Conservation (phyloP, 92 coral and sea anemone species). For the Heteractis magnifica region DNA sequence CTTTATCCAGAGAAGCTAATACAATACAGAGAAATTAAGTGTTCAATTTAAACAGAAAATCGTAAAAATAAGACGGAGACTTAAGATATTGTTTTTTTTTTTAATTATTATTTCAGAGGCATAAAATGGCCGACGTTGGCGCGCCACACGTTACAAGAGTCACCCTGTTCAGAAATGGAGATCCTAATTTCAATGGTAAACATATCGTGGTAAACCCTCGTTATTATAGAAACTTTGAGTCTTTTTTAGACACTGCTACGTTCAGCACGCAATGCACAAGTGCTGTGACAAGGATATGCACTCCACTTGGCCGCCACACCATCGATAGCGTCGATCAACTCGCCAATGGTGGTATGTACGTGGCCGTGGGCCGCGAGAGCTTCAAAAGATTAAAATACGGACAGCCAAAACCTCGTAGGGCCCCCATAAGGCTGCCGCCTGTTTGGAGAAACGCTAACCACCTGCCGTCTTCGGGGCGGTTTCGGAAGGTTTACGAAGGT, state of each 20-base stretch:
- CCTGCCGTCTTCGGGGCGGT: slow-evolving; percentile 47
- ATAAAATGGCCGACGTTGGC: slow-evolving; percentile 46
- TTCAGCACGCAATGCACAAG: slow-evolving; percentile 30
- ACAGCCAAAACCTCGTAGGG: slow-evolving; percentile 13
- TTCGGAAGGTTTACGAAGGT: slow-evolving; percentile 51
- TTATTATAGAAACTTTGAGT: slow-evolving; percentile 42
- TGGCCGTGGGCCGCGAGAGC: slow-evolving; percentile 48
- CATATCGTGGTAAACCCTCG: slow-evolving; percentile 38
- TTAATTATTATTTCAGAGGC: slow-evolving; percentile 6
- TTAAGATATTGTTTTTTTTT: background rate
- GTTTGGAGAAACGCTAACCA: slow-evolving; percentile 22
- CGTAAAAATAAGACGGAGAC: no score
- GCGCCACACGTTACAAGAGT: slow-evolving; percentile 37
- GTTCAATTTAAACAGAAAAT: background rate
- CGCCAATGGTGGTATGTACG: slow-evolving; percentile 42
- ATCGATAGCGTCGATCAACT: slow-evolving; percentile 40
- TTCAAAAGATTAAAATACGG: slow-evolving; percentile 54
- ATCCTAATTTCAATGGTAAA: slow-evolving; percentile 48
- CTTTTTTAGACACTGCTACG: slow-evolving; percentile 47
- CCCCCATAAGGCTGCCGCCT: slow-evolving; percentile 27
- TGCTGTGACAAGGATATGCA: slow-evolving; percentile 53
- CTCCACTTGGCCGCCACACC: slow-evolving; percentile 42
- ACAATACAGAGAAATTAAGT: background rate
- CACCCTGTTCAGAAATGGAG: slow-evolving; percentile 50
- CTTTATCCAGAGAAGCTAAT: background rate